Evolutionary conservation across 2,888 invertebrate genomes (phyloP), one percentile per base, ranked within the genome.

Genomic region (Orchesellides sinensis): DNA sequence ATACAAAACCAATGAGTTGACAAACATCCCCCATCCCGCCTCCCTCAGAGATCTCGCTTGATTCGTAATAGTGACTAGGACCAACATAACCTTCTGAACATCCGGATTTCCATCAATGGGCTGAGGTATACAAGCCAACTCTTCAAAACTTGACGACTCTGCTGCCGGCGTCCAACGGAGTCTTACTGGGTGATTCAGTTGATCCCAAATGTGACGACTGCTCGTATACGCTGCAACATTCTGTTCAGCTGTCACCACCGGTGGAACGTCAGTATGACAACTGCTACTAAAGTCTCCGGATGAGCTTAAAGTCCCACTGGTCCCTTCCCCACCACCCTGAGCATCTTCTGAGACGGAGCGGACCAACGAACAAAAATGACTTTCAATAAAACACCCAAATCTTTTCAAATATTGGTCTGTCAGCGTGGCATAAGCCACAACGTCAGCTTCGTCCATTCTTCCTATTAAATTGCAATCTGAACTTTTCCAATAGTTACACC

Each of bases 71-170:
- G 83, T 85, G 49, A 78, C 83, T 29, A 88, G 72, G 10, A 88
- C 87, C n/a, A 88, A 40, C 68, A 88, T 69, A 0, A 88, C 87
- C 70, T 88, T 88, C 32, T 85, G 84, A 17, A 85, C 72, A 52
- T 85, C 84, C 2, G 85, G 85, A 83, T 86, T 87, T 12, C 83
- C 77, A 35, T 82, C 84, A 10, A 70, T 29, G 10, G 86, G 69
- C 25, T 82, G 68, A 27, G 78, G 84, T 27, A 81, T 75, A 45
- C 72, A 85, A 4, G 84, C 83, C 45, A 87, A 68, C 54, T 86
- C 84, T 52, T 87, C 86, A 52, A 82, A 86, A 1, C 83, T 70
- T 10, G 40, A 23, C 5, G 85, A 65, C 17, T 86, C 86, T 2
- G 74, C 40, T 3, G 79, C 40, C 0, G 87, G 87, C 8, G 81